Percentiles rank a stretch among this genome's conserved stretches.
phyloP scores from a whole-genome alignment of 2,888 invertebrate species.

The Stenodema calcarata region DNA sequence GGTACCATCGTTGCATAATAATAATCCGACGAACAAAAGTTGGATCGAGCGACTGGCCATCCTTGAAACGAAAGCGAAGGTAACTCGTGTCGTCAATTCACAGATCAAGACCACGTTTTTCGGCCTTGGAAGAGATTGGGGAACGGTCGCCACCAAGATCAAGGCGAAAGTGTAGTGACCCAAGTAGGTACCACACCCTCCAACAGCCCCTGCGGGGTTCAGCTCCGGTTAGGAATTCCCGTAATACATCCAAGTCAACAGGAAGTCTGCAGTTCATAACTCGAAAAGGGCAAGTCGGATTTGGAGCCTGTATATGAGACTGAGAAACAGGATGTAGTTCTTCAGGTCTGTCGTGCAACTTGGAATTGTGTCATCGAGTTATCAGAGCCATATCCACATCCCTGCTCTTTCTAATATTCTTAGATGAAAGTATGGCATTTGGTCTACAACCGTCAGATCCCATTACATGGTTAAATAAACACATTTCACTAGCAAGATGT shows the following conservation, averaged over 20 bases:
- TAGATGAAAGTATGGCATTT: no score
- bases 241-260: neutral
- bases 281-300: neutral
- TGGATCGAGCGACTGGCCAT: neutral
- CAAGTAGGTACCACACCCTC: neutral
- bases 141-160: slow-evolving; percentile 22
- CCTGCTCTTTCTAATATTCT: no score
- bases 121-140: neutral
- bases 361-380: neutral
- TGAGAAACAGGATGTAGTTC: neutral
- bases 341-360: neutral
- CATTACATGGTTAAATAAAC: no score
- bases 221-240: neutral
- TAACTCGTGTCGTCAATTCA: neutral
- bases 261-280: neutral
- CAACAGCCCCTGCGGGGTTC: neutral
- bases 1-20: no score
- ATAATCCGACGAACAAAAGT: neutral
- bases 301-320: neutral
- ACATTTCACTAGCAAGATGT: neutral
- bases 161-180: slow-evolving; percentile 46
- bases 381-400: no score
- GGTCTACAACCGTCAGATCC: no score
- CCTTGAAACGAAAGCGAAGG: neutral
- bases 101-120: neutral